Conservation (phyloP, 2,113 vertebrate genomes). For the Circaetus gallicus region DNA sequence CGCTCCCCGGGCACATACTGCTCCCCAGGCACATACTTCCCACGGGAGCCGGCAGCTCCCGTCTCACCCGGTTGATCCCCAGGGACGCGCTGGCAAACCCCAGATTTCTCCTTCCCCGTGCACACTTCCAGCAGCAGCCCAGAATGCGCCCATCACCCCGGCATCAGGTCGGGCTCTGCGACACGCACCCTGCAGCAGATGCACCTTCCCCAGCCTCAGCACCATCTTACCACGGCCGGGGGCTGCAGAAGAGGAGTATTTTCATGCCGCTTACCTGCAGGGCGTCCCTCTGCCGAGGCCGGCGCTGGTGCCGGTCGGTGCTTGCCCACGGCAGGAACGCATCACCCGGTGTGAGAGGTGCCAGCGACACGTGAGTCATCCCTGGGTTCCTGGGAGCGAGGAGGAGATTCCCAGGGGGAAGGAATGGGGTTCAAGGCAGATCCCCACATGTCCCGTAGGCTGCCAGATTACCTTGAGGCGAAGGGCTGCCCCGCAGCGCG, state of each 20-base stretch:
- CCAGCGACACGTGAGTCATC: background rate
- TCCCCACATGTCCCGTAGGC: background rate
- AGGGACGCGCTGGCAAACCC: rapidly evolving
- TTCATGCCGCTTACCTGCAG: background rate
- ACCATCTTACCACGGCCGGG: background rate
- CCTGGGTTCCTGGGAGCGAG: background rate
- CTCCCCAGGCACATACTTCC: rapidly evolving
- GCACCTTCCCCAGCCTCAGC: background rate
- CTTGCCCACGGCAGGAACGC: background rate
- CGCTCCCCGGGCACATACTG: rapidly evolving
- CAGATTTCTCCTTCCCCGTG: rapidly evolving
- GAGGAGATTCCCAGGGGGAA: conserved; percentile 49
- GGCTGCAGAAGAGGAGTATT: background rate
- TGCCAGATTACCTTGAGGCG: background rate
- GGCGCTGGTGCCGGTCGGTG: background rate
- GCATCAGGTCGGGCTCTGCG: background rate
- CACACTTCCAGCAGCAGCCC: background rate
- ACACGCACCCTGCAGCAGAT: rapidly evolving
- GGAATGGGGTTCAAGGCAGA: background rate
- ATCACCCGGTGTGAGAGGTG: background rate
- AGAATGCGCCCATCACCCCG: background rate
- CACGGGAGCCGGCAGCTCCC: background rate
- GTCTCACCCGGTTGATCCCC: rapidly evolving
- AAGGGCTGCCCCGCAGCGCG: background rate
- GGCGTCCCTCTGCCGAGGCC: background rate